Evolutionary conservation across 2,113 vertebrate genomes (phyloP).

Genomic region (Alexandromys fortis): DNA sequence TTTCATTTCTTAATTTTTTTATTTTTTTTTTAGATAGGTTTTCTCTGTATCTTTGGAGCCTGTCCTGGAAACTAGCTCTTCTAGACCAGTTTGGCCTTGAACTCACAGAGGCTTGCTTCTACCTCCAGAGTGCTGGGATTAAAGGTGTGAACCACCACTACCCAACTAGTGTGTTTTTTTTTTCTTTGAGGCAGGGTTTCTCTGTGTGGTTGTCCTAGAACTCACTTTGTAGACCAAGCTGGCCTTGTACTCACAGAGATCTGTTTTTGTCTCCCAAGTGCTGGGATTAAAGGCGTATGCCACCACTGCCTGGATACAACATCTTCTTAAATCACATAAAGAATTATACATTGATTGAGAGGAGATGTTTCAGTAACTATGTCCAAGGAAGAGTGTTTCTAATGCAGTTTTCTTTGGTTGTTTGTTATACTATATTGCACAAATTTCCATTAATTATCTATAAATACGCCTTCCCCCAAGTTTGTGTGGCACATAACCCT

Average conservation of each 20-base stretch:
- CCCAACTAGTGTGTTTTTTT: no score
- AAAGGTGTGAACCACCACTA: no score
- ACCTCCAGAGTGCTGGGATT: no score
- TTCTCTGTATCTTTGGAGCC: no score
- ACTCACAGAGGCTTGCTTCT: no score
- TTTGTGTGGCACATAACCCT: neutral
- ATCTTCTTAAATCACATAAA: constrained; percentile 1
- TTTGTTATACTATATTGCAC: neutral
- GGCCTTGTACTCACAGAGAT: neutral
- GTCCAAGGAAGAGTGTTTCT: neutral
- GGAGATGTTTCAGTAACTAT: neutral
- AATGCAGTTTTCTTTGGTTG: neutral
- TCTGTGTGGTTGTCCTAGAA: neutral
- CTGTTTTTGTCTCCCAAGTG: neutral
- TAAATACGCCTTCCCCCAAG: neutral
- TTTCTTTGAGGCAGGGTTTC: neutral
- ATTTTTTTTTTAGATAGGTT: no score
- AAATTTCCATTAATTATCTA: neutral
- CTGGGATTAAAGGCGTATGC: neutral
- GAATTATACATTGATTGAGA: constrained; percentile 1
- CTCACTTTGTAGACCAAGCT: neutral
- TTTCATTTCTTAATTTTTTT: no score
- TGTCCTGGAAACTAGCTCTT: no score
- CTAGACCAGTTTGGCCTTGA: no score
- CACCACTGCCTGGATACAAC: neutral